Percentiles rank a stretch among this genome's conserved stretches.
Evolutionary conservation across 2,888 invertebrate genomes (phyloP).

Genomic region (Melangyna quadrimaculata): DNA sequence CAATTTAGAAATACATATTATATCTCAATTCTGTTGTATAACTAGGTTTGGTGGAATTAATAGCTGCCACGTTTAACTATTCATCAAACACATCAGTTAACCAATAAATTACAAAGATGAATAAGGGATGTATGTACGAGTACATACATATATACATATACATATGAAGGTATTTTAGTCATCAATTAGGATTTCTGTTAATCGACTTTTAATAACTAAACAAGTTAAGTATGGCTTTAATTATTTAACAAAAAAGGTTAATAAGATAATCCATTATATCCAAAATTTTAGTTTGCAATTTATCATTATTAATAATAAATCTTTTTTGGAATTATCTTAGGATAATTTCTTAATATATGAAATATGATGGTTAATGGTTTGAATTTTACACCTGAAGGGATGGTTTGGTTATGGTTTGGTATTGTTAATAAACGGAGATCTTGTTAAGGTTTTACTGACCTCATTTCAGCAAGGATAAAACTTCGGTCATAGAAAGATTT

Average conservation of each 20-base stretch:
- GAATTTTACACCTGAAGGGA: neutral
- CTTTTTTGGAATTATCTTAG: neutral
- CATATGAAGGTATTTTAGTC: neutral
- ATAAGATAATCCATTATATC: neutral
- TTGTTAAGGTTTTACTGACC: too few relatives aligned
- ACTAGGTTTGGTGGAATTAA: neutral
- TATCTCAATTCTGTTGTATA: neutral
- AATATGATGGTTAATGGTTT: neutral
- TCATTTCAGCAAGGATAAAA: too few relatives aligned
- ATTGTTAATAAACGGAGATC: too few relatives aligned
- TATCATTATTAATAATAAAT: neutral
- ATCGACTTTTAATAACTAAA: neutral
- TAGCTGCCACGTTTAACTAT: neutral
- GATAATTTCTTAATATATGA: neutral
- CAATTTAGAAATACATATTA: neutral
- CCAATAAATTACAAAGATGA: neutral
- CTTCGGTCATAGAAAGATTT: too few relatives aligned
- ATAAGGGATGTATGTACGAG: too few relatives aligned
- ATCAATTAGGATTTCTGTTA: neutral
- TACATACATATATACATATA: too few relatives aligned
- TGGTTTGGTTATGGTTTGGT: too few relatives aligned
- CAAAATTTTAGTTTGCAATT: neutral
- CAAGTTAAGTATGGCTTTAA: neutral
- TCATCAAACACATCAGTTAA: neutral
- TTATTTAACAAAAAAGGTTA: neutral